Evolutionary conservation across 2,113 vertebrate species (phyloP).

Genomic region (Anolis sagrei): DNA sequence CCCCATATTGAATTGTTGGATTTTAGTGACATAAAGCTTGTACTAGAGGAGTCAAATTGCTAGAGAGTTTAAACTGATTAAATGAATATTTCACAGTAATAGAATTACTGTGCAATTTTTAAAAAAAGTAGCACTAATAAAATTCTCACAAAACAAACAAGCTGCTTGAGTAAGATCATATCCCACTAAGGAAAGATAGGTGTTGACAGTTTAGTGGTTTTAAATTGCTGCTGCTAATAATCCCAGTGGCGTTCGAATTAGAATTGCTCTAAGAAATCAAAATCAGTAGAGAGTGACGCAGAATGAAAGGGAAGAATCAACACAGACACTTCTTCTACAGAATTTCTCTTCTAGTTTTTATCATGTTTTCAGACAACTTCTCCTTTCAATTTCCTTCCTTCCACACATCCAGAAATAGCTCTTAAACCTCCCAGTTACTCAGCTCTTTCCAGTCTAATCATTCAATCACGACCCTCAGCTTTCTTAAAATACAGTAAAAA

Average conservation of each 20-base stretch:
- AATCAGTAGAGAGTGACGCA: not conserved
- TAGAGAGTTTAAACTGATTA: conserved; percentile 58
- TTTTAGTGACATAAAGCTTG: conserved; percentile 55
- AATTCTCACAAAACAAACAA: conserved; percentile 51
- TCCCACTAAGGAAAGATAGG: conserved; percentile 37
- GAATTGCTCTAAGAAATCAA: conserved; percentile 5
- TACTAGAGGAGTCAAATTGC: conserved; percentile 55
- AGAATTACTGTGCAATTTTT: conserved; percentile 59
- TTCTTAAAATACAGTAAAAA: not conserved
- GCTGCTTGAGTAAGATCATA: conserved; percentile 38
- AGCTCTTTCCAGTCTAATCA: not conserved
- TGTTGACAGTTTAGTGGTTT: conserved; percentile 53
- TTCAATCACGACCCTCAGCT: not conserved
- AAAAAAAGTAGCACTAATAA: conserved; percentile 56
- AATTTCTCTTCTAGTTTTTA: not conserved
- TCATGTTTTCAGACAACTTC: not conserved
- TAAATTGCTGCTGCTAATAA: conserved; percentile 57
- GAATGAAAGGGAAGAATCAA: not conserved
- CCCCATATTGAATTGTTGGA: not conserved
- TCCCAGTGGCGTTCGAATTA: conserved; percentile 36
- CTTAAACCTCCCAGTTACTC: not conserved
- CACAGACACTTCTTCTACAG: rapidly evolving
- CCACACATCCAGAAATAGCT: not conserved
- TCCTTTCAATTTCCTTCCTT: not conserved
- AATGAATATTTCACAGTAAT: conserved; percentile 47